Base-by-base conservation (phyloP, 1,140 invertebrate genomes). In the Cardiocondyla obscurior region DNA sequence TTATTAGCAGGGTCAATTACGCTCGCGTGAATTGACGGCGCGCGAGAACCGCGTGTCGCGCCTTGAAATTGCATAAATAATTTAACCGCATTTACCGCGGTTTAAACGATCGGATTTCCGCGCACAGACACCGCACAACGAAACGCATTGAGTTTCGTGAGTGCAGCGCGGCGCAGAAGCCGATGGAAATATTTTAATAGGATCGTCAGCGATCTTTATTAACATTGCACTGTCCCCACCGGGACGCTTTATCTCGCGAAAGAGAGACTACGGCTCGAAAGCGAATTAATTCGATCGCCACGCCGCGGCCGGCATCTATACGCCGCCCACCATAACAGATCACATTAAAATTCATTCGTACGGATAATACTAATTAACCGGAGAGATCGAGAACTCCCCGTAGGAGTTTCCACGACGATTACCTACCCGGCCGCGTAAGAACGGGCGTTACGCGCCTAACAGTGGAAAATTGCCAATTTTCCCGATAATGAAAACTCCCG, bases 391-490 rank as follows among this genome's bases (percentile, higher is more conserved):
- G 88, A 85, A 82, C 82, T 88, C 85, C 65, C 85, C 58, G 72
- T 77, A 86, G 87, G 88, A 91, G 88, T 88, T 90, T 88, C 87
- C 85, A 79, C 74, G 84, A 84, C 87, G 85, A 89, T 90, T 91
- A 87, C 85, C 62, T 84, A 85, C 84, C 81, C 87, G 60, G 85
- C 83, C 70, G 88, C 86, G 85, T 88, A 92, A 91, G 89, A 90
- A 90, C 65, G 85, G 74, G 86, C 88, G 87, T 91, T 89, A 85
- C 90, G 85, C 88, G 90, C 88, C 92, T 91, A 90, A 91, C 90
- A 91, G 88, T 92, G 91, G 92, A 93, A 93, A 93, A 93, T 93
- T 93, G 91, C 87, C 92, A 92, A 93, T 93, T 93, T 93, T 93
- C 90, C 88, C 91, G 91, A 93, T 93, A 93, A 93, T 92, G 92